Evolutionary conservation across 1,140 invertebrate genomes (phyloP).

Genomic region (Eufriesea mexicana): DNA sequence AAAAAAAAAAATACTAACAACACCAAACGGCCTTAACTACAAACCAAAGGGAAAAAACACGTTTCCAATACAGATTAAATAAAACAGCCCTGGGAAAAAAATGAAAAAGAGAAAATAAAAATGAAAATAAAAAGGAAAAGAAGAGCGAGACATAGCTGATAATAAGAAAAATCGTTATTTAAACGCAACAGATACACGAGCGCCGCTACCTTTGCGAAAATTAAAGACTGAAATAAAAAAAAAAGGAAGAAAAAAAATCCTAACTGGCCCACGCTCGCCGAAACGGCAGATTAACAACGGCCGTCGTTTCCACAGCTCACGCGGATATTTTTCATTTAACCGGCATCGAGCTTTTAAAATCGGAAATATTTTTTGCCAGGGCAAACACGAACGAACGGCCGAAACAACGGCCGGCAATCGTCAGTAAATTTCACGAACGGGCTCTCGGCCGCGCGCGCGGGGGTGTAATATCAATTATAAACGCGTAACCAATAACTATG

Average conservation of each 20-base stretch:
- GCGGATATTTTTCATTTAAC: slow-evolving; percentile 54
- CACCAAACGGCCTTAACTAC: too few relatives aligned
- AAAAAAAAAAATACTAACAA: neutral
- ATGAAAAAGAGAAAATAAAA: neutral
- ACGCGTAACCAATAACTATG: slow-evolving; percentile 65
- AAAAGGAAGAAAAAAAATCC: neutral
- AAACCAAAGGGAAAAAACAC: too few relatives aligned
- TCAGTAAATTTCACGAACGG: slow-evolving; percentile 61
- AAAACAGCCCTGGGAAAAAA: neutral
- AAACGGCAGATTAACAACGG: slow-evolving; percentile 49
- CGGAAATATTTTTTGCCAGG: slow-evolving; percentile 55
- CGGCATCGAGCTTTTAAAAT: slow-evolving; percentile 50
- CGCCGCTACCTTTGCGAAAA: neutral
- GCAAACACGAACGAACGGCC: slow-evolving; percentile 42
- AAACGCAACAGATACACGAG: neutral
- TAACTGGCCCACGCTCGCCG: slow-evolving; percentile 5
- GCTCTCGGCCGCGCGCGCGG: slow-evolving; percentile 11
- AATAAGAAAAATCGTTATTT: neutral
- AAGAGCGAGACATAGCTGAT: neutral
- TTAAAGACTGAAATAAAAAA: neutral
- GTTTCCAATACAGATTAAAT: neutral
- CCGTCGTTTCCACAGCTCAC: slow-evolving; percentile 23
- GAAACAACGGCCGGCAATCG: slow-evolving; percentile 61
- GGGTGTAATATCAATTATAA: slow-evolving; percentile 68
- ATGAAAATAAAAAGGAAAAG: too few relatives aligned